Base-by-base conservation (phyloP, 1,140 invertebrate species). In the Zaprionus ornatus region DNA sequence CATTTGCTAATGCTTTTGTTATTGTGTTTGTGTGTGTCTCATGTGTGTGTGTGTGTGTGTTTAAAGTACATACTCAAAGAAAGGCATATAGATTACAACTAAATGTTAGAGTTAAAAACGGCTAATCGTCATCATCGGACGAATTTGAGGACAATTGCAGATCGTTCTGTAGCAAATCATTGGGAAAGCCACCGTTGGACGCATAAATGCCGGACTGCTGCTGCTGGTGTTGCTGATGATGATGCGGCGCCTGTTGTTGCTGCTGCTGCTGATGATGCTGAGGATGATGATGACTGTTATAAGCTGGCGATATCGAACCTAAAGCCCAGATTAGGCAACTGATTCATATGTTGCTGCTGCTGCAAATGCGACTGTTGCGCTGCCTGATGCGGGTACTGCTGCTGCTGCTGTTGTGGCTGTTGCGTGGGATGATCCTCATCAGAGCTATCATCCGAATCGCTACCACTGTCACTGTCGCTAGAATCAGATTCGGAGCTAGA, bases 141-240 rank as follows among this genome's bases (percentile, higher is more conserved):
- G 91, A 92, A 79, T 92, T 91, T 45, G 91, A 92, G 48, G 92
- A 96, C 71, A 96, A 93, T 86, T 96, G 95, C 76, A 96, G 92
- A 93, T 96, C 96, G 79, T 96, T 95, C 87, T 94, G 95, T 50
- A 96, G 92, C 75, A 95, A 93, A 92, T 94, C 93, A 83, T 93
- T 92, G 64, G 94, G 93, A 93, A 94, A 93, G 10, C 93, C 90
- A 62, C 93, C 90, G 52, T 92, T 87, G 61, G 93, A 81, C 87
- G 84, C 85, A 80, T 80, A 87, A 66, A 75, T 84, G 67, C 85
- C 84, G 62, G 84, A 83, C 66, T 82, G 83, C 56, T 82, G 79
- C 25, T 79, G 80, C 12, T 61, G 85, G 13, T 66, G 92, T 52
- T 61, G 93, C 37, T 62, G 91, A 35, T 64, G 93, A 75, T 73